Evolutionary conservation across 2,113 vertebrate species (phyloP).

Genomic region (Enhydra lutris): DNA sequence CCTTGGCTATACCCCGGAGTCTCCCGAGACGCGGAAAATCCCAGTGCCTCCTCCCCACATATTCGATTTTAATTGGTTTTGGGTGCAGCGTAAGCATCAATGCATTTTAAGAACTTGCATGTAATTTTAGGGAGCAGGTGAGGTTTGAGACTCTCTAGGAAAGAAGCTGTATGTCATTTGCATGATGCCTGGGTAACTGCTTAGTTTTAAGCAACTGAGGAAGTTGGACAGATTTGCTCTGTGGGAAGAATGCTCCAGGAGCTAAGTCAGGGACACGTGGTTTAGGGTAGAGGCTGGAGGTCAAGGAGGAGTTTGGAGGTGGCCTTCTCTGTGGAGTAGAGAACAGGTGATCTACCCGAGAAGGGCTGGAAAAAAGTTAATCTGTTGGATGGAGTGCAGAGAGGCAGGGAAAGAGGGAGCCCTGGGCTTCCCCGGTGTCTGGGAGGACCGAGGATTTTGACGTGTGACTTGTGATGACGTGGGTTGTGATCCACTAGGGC

Average conservation of each 20-base stretch:
- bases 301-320: no score
- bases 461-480: neutral
- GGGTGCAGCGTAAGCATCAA: accelerated
- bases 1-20: neutral
- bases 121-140: no score
- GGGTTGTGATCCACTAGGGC: neutral
- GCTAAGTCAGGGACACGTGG: accelerated
- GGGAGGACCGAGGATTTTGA: neutral
- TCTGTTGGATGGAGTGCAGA: no score
- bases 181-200: neutral
- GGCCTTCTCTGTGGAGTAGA: neutral
- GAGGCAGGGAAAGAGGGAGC: neutral
- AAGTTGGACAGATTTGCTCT: neutral
- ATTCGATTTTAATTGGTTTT: neutral
- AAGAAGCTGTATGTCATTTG: no score
- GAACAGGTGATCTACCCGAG: neutral
- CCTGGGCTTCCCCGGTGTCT: neutral
- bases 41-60: accelerated
- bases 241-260: neutral
- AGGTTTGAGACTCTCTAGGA: no score
- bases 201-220: neutral
- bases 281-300: neutral
- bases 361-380: accelerated
- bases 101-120: neutral
- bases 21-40: accelerated